Percentiles rank a stretch among this genome's conserved stretches.
Conservation (phyloP, 2,888 invertebrate species). For the Shargacucullia verbasci region DNA sequence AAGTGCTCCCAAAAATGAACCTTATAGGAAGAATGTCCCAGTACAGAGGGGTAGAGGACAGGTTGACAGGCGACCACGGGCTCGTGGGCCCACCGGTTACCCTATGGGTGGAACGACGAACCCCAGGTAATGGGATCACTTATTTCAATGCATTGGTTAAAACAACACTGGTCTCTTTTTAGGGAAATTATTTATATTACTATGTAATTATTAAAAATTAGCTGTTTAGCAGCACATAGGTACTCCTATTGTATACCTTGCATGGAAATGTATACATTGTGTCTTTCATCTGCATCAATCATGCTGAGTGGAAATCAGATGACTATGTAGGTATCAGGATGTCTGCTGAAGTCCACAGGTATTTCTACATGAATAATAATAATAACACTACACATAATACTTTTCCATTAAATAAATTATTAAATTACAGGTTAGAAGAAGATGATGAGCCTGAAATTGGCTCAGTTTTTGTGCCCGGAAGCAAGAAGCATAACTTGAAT, state of each 20-base stretch:
- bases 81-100: slow-evolving; percentile 87
- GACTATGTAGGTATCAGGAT: no score
- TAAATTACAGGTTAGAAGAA: slow-evolving; percentile 82
- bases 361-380: no score
- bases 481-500: slow-evolving; percentile 97
- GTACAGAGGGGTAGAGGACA: slow-evolving; percentile 91
- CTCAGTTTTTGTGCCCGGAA: slow-evolving; percentile 94
- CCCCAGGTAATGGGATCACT: slow-evolving; percentile 86
- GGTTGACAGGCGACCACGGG: slow-evolving; percentile 92
- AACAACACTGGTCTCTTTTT: no score
- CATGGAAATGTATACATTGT: no score
- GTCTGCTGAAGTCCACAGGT: no score
- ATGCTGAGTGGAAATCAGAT: no score
- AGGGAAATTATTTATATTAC: no score
- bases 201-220: no score
- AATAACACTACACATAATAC: not conserved
- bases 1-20: slow-evolving; percentile 90
- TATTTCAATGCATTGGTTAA: no score
- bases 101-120: slow-evolving; percentile 91
- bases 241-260: no score
- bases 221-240: no score
- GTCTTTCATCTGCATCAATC: no score
- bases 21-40: slow-evolving; percentile 90
- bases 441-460: slow-evolving; percentile 92
- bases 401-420: not conserved